Evolutionary conservation across 1,140 invertebrate species (phyloP).

Genomic region (Calliphora vicina): DNA sequence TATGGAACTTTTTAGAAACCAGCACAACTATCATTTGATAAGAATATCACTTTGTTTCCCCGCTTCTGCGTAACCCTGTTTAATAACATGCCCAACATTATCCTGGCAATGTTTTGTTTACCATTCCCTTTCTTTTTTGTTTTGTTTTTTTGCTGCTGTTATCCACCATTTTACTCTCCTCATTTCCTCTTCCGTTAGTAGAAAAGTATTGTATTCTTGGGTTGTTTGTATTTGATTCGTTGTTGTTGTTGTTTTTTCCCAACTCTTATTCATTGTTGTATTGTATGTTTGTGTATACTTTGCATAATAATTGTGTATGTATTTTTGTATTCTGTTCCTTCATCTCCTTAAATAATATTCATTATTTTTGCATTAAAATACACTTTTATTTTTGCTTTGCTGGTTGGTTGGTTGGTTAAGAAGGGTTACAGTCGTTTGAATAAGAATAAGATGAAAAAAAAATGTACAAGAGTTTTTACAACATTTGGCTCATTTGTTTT

Average conservation of each 20-base stretch:
- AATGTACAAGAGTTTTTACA: too few species aligned
- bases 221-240: background rate
- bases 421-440: background rate
- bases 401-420: background rate
- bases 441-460: background rate
- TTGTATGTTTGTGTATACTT: background rate
- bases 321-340: background rate
- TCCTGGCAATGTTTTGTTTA: too few species aligned
- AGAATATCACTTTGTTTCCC: too few species aligned
- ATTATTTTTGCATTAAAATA: background rate
- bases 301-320: background rate
- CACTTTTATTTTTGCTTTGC: background rate
- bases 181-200: background rate
- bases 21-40: too few species aligned
- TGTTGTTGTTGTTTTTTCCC: background rate
- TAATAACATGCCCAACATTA: too few species aligned
- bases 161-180: background rate
- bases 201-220: background rate
- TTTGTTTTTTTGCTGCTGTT: background rate
- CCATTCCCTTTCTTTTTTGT: background rate
- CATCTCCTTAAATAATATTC: background rate
- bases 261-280: background rate
- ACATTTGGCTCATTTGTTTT: background rate
- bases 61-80: too few species aligned
- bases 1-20: too few species aligned